Evolutionary conservation across 2,888 invertebrate species (phyloP), one percentile per base, ranked within the genome.

Genomic region (Loripinus fragilis): DNA sequence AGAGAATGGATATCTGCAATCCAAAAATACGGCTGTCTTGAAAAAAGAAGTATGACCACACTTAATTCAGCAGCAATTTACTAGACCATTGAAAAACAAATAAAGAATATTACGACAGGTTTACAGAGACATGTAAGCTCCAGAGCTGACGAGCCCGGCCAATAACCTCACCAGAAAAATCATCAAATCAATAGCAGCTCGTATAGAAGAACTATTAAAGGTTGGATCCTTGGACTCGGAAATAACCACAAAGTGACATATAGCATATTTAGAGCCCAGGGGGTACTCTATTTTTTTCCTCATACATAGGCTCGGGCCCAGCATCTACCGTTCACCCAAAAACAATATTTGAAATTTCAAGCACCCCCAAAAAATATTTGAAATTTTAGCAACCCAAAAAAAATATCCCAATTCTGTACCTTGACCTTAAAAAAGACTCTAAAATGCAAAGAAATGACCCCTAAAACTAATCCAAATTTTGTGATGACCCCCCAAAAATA

Each of bases 121-220:
- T 48, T 48, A 15, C 48, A 20, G 48, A 48, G 17, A 5, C 48
- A 48, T 48, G 48, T 48, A 48, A 48, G 48, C 48, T 20, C 48
- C 48, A 48, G 48, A 48, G 12, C 5, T 20, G 3, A 48, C 20
- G n/a, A 48, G 48, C n/a, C 12, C 12, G 17, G 48, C 48, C 48
- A 48, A 48, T 20, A n/a, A 48, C n/a, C 12, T 48, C 12, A 20
- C 48, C 12, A 48, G 17, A 20, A 48, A 48, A 48, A 48, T n/a
- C 48, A 48, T 20, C 48, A 48, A 20, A 20, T 15, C 12, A 48
- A 48, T 48, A 48, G 48, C 48, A 20, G 12, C 5, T 15, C n/a
- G 20, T 48, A 48, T 48, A 48, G 48, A 48, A 48, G 48, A 48
- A 48, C 48, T 48, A 20, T 48, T 48, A n/a, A 48, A 48, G 48